A percentile compares a stretch with the other conserved stretches of the same genome.
phyloP scores from a whole-genome alignment of 2,888 invertebrate genomes.

The Cremastinae sp. region DNA sequence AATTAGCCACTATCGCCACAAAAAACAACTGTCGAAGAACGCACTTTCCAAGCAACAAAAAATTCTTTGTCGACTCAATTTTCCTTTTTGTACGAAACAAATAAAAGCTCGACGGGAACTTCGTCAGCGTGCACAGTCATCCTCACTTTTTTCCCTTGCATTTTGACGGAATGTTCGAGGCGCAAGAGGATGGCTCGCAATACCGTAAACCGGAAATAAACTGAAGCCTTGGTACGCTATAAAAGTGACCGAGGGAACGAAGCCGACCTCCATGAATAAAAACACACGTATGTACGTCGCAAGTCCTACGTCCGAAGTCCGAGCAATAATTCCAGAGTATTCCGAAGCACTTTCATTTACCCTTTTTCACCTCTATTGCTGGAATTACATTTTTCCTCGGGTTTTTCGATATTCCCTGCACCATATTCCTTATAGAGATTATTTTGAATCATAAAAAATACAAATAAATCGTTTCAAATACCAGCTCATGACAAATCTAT shows the following conservation, averaged over 20 bases:
- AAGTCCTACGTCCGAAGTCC: slow-evolving; percentile 19
- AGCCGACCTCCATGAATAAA: slow-evolving; percentile 5
- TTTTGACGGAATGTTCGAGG: slow-evolving; percentile 59
- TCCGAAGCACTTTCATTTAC: slow-evolving; percentile 69
- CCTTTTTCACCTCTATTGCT: slow-evolving; percentile 11
- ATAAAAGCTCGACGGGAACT: too few species aligned
- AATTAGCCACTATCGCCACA: too few species aligned
- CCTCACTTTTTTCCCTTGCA: background rate
- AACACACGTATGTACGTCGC: slow-evolving; percentile 8
- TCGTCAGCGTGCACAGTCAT: background rate
- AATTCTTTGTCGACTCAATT: too few species aligned
- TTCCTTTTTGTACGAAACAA: too few species aligned
- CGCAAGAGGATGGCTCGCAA: slow-evolving; percentile 57
- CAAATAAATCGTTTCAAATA: background rate
- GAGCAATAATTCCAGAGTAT: slow-evolving; percentile 75
- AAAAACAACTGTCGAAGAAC: too few species aligned
- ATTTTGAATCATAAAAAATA: background rate
- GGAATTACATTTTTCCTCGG: slow-evolving; percentile 20
- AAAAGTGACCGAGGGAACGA: slow-evolving; percentile 67
- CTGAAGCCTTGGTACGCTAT: slow-evolving; percentile 70
- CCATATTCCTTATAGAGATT: background rate
- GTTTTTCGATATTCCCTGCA: slow-evolving; percentile 1
- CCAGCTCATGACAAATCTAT: too few species aligned
- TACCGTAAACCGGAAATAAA: slow-evolving; percentile 71
- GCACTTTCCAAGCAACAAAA: too few species aligned